Evolutionary conservation across 2,888 invertebrate species (phyloP).

Genomic region (Oconnorella tubifera): DNA sequence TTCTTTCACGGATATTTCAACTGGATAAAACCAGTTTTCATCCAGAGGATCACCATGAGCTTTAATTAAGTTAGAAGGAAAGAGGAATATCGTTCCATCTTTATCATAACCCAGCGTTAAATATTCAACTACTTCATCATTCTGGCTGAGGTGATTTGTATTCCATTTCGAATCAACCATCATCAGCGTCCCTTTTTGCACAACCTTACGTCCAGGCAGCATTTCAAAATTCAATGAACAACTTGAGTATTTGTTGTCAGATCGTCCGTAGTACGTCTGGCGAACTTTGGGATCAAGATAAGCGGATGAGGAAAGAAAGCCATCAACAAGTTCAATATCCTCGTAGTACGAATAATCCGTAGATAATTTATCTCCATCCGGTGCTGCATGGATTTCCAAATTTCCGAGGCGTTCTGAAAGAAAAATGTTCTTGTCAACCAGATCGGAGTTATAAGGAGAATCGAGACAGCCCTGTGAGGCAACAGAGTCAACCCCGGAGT

Average conservation of each 20-base stretch:
- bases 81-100: constrained; percentile 30
- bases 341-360: constrained; percentile 37
- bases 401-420: background rate
- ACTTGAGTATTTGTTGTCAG: too few species aligned
- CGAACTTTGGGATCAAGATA: constrained; percentile 34
- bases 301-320: constrained; percentile 8
- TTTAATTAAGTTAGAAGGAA: constrained; percentile 26
- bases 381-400: constrained; percentile 2
- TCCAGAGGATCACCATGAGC: constrained; percentile 35
- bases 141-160: too few species aligned
- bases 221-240: constrained; percentile 2
- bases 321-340: constrained; percentile 32
- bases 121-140: background rate
- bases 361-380: constrained; percentile 16
- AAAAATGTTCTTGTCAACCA: background rate
- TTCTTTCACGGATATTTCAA: constrained; percentile 31
- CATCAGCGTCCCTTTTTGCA: constrained; percentile 16
- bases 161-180: constrained; percentile 6
- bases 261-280: background rate
- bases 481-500: constrained; percentile 27
- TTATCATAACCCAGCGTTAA: constrained; percentile 31
- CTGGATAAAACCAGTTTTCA: constrained; percentile 38
- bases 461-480: constrained; percentile 20
- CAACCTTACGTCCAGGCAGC: constrained; percentile 12
- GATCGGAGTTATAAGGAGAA: constrained; percentile 11